Base-by-base conservation (phyloP, 2,113 vertebrate species). In the Corydoras maculifer region DNA sequence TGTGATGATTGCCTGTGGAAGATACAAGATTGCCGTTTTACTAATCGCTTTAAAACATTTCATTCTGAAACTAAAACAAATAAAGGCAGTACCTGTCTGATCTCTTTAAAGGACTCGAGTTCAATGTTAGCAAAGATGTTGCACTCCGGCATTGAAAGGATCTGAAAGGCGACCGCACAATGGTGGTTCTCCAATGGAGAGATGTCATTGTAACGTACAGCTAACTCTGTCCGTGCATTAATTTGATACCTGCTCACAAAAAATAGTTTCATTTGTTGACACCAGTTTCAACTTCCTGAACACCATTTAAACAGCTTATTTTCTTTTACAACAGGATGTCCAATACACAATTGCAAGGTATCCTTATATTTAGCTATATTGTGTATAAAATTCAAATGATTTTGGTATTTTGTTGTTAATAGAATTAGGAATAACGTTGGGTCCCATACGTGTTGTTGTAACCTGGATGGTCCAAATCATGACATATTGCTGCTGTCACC, bases 101-200 rank as follows among this genome's bases (percentile, higher is more conserved):
- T 93, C 87, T 92, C 92, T 80, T 91, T 95, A 88, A 95, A 98
- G 9, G 88, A 89, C 0, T 98, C 94, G 0, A 87, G 83, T 29
- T 92, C 81, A 13, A 96, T 85, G 0, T 91, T 96, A 78, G 91
- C 89, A 74, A 99, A 95, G 53, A 99, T 95, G 82, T 98, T 95
- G 84, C 92, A 96, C 78, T 98, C 94, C 0, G 96, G 94, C 80
- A 93, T 90, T 9, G 93, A 88, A 30, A 96, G 81, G 81, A 98
- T 97, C 83, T 97, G 94, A 85, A 98, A 99, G 76, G 96, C 94
- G 82, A 99, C 92, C 0, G 96, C 95, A 2, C 95, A 98, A 86
- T 99, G 95, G 82, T 99, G 97, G 83, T 98, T 99, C 90, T 99
- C 97, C 84, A 98, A 88, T 0, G 96, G 96, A 0, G 96, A 99